Percentiles rank a stretch among this genome's conserved stretches.
Evolutionary conservation across 2,113 vertebrate genomes (phyloP).

Genomic region (Uropsilus gracilis): DNA sequence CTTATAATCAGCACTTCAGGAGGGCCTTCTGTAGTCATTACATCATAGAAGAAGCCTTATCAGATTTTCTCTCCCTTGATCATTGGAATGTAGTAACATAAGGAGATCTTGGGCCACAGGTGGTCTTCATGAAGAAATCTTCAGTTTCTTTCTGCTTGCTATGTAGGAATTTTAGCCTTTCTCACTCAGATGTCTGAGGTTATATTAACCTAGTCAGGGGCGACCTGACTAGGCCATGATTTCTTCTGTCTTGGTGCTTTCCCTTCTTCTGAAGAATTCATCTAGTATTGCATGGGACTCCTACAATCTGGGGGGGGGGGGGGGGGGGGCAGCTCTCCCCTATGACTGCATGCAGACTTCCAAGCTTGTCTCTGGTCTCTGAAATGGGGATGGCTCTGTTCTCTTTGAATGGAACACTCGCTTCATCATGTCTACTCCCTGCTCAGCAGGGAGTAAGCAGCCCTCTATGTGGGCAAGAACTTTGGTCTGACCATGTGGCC

Average conservation of each 20-base stretch:
- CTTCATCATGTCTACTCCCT: no score
- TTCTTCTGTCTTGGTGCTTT: neutral
- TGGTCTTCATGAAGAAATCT: neutral
- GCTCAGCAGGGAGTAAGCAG: neutral
- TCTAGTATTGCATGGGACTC: fast-evolving
- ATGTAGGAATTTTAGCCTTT: neutral
- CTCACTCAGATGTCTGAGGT: neutral
- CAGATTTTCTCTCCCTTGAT: neutral
- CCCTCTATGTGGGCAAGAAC: neutral
- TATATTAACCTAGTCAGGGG: neutral
- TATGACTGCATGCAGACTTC: fast-evolving
- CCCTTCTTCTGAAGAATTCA: neutral
- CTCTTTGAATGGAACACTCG: neutral
- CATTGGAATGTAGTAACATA: neutral
- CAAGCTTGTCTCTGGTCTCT: neutral
- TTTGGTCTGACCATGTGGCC: neutral
- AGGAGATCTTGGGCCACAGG: neutral
- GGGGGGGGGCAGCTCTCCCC: neutral
- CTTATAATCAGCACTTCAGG: neutral
- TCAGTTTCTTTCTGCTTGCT: neutral
- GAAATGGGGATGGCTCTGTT: neutral
- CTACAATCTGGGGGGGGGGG: no score
- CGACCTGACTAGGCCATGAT: neutral
- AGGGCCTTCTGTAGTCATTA: neutral
- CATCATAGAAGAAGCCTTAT: neutral